Conservation (phyloP, 2,113 vertebrate genomes). For the Nyctibius bracteatus region DNA sequence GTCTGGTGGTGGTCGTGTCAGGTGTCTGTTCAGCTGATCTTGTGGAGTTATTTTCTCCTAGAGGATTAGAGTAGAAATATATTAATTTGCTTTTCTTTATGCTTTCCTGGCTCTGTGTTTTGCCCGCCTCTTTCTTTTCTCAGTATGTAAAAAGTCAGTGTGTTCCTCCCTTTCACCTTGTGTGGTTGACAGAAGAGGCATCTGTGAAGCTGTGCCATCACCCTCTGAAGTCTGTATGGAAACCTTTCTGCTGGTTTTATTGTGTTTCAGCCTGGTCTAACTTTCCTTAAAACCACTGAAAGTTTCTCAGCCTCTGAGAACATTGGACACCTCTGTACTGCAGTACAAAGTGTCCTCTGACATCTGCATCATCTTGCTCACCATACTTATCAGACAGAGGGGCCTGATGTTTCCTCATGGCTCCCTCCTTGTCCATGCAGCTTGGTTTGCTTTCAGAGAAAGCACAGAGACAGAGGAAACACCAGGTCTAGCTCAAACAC, state of each 20-base stretch:
- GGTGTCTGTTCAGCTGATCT: constrained; percentile 89
- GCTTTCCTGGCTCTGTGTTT: not conserved
- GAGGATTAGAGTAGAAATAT: constrained; percentile 25
- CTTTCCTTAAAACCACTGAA: not conserved
- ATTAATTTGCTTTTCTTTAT: not conserved
- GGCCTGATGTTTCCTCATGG: not conserved
- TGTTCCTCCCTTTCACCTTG: not conserved
- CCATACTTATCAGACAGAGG: not conserved
- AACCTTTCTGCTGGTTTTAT: not conserved
- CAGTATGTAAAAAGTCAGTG: not conserved
- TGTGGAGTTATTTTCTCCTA: constrained; percentile 88
- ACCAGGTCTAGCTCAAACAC: not conserved
- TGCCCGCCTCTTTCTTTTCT: not conserved
- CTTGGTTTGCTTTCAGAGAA: not conserved
- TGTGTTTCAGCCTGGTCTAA: not conserved
- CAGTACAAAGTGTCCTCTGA: not conserved
- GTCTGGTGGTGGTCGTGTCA: constrained; percentile 92
- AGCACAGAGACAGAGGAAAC: not conserved
- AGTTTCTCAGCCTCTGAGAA: not conserved
- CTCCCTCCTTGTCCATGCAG: not conserved
- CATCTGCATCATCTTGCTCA: not conserved
- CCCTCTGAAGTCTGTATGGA: not conserved
- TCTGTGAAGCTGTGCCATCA: not conserved
- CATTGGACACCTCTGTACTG: not conserved
- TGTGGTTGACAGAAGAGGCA: not conserved